phyloP scores from a whole-genome alignment of 2,113 vertebrate genomes.

The Pomatostomus ruficeps region DNA sequence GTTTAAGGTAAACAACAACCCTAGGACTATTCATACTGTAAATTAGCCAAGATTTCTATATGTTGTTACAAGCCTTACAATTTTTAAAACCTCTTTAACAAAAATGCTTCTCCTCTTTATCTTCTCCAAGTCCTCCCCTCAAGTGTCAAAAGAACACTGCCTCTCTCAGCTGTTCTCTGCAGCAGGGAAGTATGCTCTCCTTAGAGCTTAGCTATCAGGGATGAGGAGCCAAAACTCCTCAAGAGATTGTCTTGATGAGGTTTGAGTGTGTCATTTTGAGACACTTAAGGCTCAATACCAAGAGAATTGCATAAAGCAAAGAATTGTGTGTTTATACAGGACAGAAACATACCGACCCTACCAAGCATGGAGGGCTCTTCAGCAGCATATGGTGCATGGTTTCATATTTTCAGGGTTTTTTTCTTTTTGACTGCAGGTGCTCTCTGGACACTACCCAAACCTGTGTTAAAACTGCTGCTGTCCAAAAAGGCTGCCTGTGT shows the following conservation, averaged over 20 bases:
- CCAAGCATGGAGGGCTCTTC: not conserved
- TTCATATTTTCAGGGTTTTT: no score
- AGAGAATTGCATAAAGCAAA: not conserved
- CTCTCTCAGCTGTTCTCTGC: not conserved
- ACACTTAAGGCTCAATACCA: not conserved
- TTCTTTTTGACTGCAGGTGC: not conserved
- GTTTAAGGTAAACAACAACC: not conserved
- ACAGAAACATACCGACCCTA: not conserved
- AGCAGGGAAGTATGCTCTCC: not conserved
- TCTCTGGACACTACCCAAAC: not conserved
- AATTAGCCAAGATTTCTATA: not conserved
- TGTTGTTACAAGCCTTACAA: not conserved
- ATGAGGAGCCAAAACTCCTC: not conserved
- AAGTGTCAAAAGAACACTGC: not conserved
- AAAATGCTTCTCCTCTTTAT: not conserved
- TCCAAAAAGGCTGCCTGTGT: not conserved
- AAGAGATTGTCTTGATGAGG: not conserved
- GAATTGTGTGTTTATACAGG: not conserved
- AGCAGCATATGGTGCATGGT: not conserved
- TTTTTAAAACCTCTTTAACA: not conserved
- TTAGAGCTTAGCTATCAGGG: not conserved
- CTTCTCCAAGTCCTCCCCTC: not conserved
- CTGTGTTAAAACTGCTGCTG: not conserved
- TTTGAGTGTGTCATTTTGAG: not conserved
- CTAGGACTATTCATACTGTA: not conserved